Evolutionary conservation across 2,888 invertebrate species (phyloP).

Genomic region (Suillia variegata): DNA sequence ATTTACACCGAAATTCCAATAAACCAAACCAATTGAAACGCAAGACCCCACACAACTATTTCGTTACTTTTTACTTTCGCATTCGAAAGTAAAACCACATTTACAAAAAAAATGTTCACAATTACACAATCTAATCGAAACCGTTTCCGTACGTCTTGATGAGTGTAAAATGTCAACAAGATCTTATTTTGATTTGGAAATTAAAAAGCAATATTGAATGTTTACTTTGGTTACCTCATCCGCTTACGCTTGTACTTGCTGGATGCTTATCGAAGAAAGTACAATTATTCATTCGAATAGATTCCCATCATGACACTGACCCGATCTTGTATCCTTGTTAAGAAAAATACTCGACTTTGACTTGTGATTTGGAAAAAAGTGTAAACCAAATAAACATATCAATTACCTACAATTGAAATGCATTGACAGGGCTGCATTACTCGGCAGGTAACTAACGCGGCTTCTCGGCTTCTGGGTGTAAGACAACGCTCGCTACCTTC

Average conservation of each 20-base stretch:
- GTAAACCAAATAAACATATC: conserved; percentile 50
- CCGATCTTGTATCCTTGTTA: conserved; percentile 30
- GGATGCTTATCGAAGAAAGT: conserved; percentile 38
- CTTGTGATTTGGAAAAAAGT: conserved; percentile 32
- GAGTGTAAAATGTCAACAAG: conserved; percentile 37
- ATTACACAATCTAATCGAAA: too few relatives aligned
- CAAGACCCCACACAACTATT: conserved; percentile 4
- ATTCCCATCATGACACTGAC: neutral
- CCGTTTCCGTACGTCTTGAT: too few relatives aligned
- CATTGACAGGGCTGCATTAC: conserved; percentile 39
- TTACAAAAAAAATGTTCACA: too few relatives aligned
- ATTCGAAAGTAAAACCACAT: too few relatives aligned
- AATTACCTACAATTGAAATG: conserved; percentile 43
- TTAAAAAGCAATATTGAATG: conserved; percentile 19
- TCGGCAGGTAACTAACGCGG: conserved; percentile 6
- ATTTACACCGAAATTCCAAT: neutral
- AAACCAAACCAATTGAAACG: neutral
- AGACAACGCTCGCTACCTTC: neutral
- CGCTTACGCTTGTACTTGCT: conserved; percentile 5
- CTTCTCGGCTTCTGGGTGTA: neutral
- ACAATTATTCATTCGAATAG: conserved; percentile 44
- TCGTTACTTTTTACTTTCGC: neutral
- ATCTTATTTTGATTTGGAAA: conserved; percentile 27
- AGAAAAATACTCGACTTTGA: conserved; percentile 38
- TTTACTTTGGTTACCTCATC: conserved; percentile 15